A percentile compares a stretch with the other conserved stretches of the same genome.
Conservation (phyloP, 2,113 vertebrate genomes). For the Antennarius striatus region DNA sequence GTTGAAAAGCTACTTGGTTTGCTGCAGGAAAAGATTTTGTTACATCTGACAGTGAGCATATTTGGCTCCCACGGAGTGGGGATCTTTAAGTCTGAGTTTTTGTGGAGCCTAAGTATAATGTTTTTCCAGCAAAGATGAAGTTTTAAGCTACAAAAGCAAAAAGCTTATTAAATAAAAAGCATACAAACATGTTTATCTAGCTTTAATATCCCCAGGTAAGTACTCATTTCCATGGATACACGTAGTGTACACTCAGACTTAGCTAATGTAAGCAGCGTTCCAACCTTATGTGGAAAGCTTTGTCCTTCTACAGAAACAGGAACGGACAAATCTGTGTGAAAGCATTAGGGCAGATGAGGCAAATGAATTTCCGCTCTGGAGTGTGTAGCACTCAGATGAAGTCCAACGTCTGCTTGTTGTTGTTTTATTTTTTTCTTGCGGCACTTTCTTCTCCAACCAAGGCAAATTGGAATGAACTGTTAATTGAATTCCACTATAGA, state of each 20-base stretch:
- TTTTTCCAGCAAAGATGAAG: too few relatives aligned
- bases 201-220: constrained; percentile 35
- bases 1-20: neutral
- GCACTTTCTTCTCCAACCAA: constrained; percentile 43
- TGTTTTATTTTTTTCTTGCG: constrained; percentile 2
- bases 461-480: constrained; percentile 59
- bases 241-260: constrained; percentile 17
- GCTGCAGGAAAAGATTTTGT: neutral
- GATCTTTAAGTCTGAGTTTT: too few relatives aligned
- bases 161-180: too few relatives aligned
- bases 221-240: constrained; percentile 26
- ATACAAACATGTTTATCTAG: constrained; percentile 33
- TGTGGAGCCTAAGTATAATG: too few relatives aligned
- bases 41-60: too few relatives aligned
- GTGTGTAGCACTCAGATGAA: constrained; percentile 54
- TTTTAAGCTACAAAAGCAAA: too few relatives aligned
- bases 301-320: constrained; percentile 53
- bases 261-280: constrained; percentile 46
- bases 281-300: constrained; percentile 63
- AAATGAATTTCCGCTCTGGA: constrained; percentile 33
- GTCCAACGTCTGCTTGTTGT: constrained; percentile 58
- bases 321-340: constrained; percentile 39
- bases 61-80: too few relatives aligned
- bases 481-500: constrained; percentile 28
- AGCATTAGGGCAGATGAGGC: constrained; percentile 58